Evolutionary conservation across 2,797 vertebrate genomes (phyloP).

Genomic region (Rhadinocentrus ornatus): DNA sequence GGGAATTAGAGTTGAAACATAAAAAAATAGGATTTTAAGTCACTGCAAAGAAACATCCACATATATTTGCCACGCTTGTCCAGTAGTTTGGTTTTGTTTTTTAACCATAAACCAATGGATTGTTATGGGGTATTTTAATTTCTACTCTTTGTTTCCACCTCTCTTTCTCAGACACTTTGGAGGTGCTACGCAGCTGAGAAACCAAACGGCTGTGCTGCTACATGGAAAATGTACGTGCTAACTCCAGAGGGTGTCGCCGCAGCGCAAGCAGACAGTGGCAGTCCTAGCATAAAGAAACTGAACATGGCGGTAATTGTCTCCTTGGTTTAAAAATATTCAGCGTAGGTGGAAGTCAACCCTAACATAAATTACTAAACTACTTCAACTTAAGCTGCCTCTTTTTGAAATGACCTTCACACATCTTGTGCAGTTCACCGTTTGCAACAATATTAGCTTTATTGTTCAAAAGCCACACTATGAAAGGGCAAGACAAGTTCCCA

Average conservation of each 20-base stretch:
- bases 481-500: constrained; percentile 69
- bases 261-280: constrained; percentile 76
- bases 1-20: neutral
- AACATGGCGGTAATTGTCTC: constrained; percentile 73
- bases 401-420: neutral
- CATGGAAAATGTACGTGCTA: constrained; percentile 90
- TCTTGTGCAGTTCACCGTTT: constrained; percentile 59
- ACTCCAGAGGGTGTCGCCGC: constrained; percentile 71
- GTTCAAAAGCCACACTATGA: constrained; percentile 53
- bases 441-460: constrained; percentile 70
- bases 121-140: neutral
- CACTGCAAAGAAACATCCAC: neutral
- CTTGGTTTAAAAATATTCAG: neutral
- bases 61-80: neutral
- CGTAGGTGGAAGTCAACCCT: neutral
- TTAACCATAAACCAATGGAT: neutral
- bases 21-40: neutral
- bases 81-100: neutral
- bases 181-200: constrained; percentile 91
- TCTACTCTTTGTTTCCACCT: constrained; percentile 1
- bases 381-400: neutral
- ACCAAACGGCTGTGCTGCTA: constrained; percentile 81
- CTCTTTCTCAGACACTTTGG: constrained; percentile 87
- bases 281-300: constrained; percentile 82
- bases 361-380: neutral